A percentile compares a stretch with the other conserved stretches of the same genome.
Evolutionary conservation across 2,797 vertebrate genomes (phyloP).

Genomic region (Onychomys torridus): DNA sequence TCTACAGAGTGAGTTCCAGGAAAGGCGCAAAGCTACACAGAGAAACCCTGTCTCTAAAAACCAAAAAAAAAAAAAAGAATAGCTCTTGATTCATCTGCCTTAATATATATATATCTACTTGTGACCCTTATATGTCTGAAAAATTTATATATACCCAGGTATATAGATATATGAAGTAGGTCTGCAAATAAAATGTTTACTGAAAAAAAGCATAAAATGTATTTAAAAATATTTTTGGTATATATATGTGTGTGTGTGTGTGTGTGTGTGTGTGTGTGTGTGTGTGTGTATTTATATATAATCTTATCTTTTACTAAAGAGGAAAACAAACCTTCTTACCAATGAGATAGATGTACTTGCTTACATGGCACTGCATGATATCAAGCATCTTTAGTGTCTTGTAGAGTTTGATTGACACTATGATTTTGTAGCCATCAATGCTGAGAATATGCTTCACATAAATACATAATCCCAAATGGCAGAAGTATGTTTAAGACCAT

Average conservation of each 20-base stretch:
- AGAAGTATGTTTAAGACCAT: background rate
- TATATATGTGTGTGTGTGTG: background rate
- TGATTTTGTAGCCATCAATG: background rate
- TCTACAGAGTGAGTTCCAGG: no score
- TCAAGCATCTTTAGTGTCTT: background rate
- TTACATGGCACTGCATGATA: background rate
- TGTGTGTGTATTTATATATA: background rate
- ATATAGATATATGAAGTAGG: background rate
- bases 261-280: background rate
- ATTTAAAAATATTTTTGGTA: background rate
- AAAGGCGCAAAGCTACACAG: no score
- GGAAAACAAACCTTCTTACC: background rate
- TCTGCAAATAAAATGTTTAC: background rate
- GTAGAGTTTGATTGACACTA: background rate
- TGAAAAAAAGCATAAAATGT: background rate
- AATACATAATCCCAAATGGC: background rate
- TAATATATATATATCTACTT: background rate
- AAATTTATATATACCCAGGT: background rate
- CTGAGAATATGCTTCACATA: background rate
- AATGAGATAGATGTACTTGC: background rate
- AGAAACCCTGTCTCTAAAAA: no score
- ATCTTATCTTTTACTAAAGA: background rate
- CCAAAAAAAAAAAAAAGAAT: no score
- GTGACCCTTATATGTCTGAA: background rate
- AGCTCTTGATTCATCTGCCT: background rate